Base-by-base conservation (phyloP, 2,113 vertebrate species). In the Platichthys flesus region DNA sequence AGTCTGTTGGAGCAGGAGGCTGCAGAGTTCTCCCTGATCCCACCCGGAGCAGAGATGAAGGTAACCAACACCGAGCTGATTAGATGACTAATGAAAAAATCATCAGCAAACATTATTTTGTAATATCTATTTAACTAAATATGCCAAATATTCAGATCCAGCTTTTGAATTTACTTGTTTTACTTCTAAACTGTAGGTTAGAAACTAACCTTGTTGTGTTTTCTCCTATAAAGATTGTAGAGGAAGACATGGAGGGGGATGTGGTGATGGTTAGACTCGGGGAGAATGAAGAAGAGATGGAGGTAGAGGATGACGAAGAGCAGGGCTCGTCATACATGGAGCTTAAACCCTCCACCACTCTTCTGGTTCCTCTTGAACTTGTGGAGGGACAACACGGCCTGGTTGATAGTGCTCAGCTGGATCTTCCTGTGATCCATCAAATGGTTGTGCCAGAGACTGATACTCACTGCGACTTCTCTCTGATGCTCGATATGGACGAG, bases 401-500 rank as follows among this genome's bases (percentile, higher is more conserved):
- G 55, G 73, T 95, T 8, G 88, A 90, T 2, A 80, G 77, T 57
- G 85, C 93, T 79, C 89, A 93, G 15, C 75, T 90, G 28, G 90
- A 81, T 60, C 83, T 75, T 20, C 89, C 90, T 73, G 94, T 93
- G 49, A 24, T 91, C 90, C 94, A 76, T 15, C 86, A 90, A 51
- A 62, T 84, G 18, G 65, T 83, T 54, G 89, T 87, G 55, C 87
- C 94, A 0, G 62, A 42, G 16, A 89, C 93, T 69, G 84, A 93
- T 14, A 31, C 91, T 73, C 93, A 94, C 9, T 88, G 90, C 79
- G 91, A 90, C 84, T 98, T 98, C 90, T 95, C 95, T n/a, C 94
- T 98, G 73, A 94, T 97, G 84, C 79, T 98, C 87, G 97, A 99
- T 88, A 88, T 95, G 76, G 96, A 97, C 55, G 96, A 96, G 68